Base-by-base conservation (phyloP, 2,797 vertebrate genomes). In the Glyptemys insculpta region DNA sequence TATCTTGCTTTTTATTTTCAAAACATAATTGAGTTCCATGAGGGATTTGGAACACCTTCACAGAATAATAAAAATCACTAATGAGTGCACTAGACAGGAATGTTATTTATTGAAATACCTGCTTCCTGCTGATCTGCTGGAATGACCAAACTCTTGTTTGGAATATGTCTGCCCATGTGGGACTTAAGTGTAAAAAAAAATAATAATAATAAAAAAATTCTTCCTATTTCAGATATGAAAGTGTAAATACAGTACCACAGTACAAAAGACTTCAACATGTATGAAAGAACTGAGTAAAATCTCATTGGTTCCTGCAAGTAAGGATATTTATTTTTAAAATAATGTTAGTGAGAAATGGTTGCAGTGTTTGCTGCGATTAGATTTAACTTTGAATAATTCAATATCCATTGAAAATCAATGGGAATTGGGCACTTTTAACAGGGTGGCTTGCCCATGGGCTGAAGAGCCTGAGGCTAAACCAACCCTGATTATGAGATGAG, bases 21-120 rank as follows among this genome's bases (percentile, higher is more conserved):
- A 94, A 93, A 91, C 88, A 50, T 89, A 91, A 89, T 37, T 89
- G 34, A 91, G 44, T 91, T 93, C 86, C 86, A 25, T 93, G 59
- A 96, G 80, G 74, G 52, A 92, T 90, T 85, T 91, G 87, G 90
- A 93, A 92, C 11, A 41, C 47, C 81, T 96, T 84, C 57, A 93
- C 56, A 87, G 68, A 8, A 79, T 81, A 83, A 88, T 90, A 91
- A 94, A 78, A 95, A 79, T 11, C 29, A 89, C 81, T 94, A 95
- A 81, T 92, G 87, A 90, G 16, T 88, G 89, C 52, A 79, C 79
- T 94, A 65, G 88, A 87, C 37, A 93, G 41, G 31, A 90, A 86
- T 74, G 9, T 10, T 15, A 89, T 94, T 92, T 95, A 81, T 83
- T 94, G 82, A 95, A 94, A 91, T 93, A 18, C 2, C 27, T 74